phyloP scores from a whole-genome alignment of 2,888 invertebrate species.

The Lydus trimaculatus region DNA sequence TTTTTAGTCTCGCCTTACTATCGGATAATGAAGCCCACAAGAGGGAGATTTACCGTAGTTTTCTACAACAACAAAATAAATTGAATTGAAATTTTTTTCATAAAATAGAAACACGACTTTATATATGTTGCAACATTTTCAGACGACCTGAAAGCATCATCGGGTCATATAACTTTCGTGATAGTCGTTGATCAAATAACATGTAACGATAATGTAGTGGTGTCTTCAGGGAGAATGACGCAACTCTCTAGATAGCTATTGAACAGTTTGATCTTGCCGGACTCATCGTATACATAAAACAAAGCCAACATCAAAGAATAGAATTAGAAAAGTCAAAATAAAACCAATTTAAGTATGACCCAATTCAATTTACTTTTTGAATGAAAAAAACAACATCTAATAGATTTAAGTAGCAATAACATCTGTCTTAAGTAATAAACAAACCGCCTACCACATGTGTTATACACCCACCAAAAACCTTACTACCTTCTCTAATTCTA shows the following conservation, averaged over 20 bases:
- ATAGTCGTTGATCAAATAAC: constrained; percentile 18
- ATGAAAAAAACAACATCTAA: constrained; percentile 22
- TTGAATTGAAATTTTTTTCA: too few species aligned
- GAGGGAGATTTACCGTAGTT: constrained; percentile 4
- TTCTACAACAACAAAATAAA: constrained; percentile 15
- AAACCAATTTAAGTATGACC: constrained; percentile 35
- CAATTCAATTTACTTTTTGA: constrained; percentile 23
- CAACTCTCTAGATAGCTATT: constrained; percentile 35
- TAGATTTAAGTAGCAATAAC: constrained; percentile 30
- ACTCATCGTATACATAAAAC: constrained; percentile 22
- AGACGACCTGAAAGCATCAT: constrained; percentile 11
- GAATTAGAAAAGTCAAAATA: constrained; percentile 7
- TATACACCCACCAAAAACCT: constrained; percentile 3
- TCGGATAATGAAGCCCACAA: constrained; percentile 22
- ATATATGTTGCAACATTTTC: constrained; percentile 12
- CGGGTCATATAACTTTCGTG: constrained; percentile 16
- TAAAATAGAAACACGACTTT: background rate
- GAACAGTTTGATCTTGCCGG: constrained; percentile 39
- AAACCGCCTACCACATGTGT: constrained; percentile 30
- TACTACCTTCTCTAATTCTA: constrained; percentile 11
- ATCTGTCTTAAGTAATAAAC: constrained; percentile 32
- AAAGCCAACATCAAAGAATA: constrained; percentile 14
- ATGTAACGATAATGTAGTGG: constrained; percentile 24
- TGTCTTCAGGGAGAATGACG: constrained; percentile 24
- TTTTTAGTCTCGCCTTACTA: background rate